A percentile compares a stretch with the other conserved stretches of the same genome.
Evolutionary conservation across 2,797 vertebrate genomes (phyloP).

Genomic region (Apogon hyalosoma): DNA sequence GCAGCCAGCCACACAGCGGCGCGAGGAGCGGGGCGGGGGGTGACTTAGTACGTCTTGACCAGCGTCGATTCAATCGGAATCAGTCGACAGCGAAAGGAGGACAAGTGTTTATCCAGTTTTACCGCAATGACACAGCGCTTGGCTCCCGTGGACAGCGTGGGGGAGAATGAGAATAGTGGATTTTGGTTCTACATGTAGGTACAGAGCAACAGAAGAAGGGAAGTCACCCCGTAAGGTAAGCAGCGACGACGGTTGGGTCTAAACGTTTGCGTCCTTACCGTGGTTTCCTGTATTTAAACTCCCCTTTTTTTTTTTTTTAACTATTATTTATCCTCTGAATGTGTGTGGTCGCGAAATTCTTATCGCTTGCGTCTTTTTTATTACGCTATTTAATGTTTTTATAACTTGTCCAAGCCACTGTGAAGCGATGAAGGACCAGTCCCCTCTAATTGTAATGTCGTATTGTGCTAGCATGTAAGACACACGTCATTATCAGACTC

Average conservation of each 20-base stretch:
- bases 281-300: not conserved
- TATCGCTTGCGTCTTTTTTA: not conserved
- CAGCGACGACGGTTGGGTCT: not conserved
- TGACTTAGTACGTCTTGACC: constrained; percentile 33
- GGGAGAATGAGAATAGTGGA: constrained; percentile 74
- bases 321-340: not conserved
- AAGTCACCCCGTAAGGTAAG: constrained; percentile 70
- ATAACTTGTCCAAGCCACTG: constrained; percentile 18
- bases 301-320: not conserved
- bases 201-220: constrained; percentile 39
- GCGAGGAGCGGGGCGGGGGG: constrained; percentile 28
- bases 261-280: not conserved
- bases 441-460: not conserved
- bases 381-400: constrained; percentile 17
- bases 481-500: not conserved
- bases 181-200: constrained; percentile 47
- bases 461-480: not conserved
- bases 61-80: constrained; percentile 24
- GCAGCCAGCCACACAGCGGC: constrained; percentile 40
- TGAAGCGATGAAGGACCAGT: not conserved
- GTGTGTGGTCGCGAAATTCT: not conserved
- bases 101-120: not conserved
- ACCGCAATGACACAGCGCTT: constrained; percentile 21
- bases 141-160: constrained; percentile 35
- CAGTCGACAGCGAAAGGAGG: not conserved